Conservation (phyloP, 2,888 invertebrate species). For the Salpingus planirostris region DNA sequence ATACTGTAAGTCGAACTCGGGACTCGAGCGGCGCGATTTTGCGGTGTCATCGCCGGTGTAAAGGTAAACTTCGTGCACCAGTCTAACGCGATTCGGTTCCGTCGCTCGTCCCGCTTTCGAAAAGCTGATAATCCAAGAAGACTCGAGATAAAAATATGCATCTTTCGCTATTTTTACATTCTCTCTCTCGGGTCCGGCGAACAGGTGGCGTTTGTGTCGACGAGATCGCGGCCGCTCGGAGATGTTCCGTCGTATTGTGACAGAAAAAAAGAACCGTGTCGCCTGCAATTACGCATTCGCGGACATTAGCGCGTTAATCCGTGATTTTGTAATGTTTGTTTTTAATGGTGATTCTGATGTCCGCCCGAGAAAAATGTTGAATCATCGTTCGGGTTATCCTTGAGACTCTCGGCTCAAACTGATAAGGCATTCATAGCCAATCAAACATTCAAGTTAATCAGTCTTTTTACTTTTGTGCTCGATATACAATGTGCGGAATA, state of each 20-base stretch:
- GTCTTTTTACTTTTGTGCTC: constrained; percentile 16
- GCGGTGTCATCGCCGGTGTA: too few species aligned
- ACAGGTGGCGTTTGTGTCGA: constrained; percentile 12
- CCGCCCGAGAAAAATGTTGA: constrained; percentile 13
- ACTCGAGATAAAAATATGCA: constrained; percentile 21
- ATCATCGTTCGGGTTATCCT: constrained; percentile 19
- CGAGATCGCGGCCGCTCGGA: constrained; percentile 11
- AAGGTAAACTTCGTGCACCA: too few species aligned
- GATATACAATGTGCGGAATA: constrained; percentile 14
- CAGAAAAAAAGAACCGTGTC: too few species aligned
- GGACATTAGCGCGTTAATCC: constrained; percentile 8
- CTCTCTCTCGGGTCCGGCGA: too few species aligned
- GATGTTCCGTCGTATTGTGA: too few species aligned
- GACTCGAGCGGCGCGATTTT: too few species aligned
- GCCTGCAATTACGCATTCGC: background rate
- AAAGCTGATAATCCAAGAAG: too few species aligned
- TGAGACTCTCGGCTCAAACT: constrained; percentile 17
- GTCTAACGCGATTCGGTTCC: too few species aligned
- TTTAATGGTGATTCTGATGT: constrained; percentile 7
- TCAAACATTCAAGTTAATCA: constrained; percentile 15
- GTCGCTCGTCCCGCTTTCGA: too few species aligned
- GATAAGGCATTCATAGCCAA: constrained; percentile 16
- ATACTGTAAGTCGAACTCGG: too few species aligned
- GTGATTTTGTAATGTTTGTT: constrained; percentile 6
- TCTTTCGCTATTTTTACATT: constrained; percentile 19